Base-by-base conservation (phyloP, 2,113 vertebrate species). In the Toxotes chatareus region DNA sequence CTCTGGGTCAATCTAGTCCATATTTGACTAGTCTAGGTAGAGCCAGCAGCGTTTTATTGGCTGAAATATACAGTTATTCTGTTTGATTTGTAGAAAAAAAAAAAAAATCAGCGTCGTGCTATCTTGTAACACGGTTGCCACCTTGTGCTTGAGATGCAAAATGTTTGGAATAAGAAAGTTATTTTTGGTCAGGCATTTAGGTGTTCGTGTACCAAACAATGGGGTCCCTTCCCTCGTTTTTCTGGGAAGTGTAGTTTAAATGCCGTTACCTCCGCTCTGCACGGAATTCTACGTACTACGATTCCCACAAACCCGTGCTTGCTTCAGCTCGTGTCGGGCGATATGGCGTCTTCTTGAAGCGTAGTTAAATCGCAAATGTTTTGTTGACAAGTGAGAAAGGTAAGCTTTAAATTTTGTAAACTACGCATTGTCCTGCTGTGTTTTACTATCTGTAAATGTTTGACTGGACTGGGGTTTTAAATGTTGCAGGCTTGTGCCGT, bases 321-420 rank as follows among this genome's bases (percentile, higher is more conserved):
- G 12, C 42, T 14, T n/a, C 31, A 5, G 49, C 73, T 80, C 60
- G 80, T 75, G 55, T 66, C 1, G 42, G 51, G 61, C 38, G 76
- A 64, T 14, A 95, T 95, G 93, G 92, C 87, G 90, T 91, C 90
- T 79, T 70, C 69, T 88, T 94, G 74, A 94, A 94, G 87, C 94
- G 94, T 80, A 79, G 17, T 70, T 1, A 36, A 27, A 82, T 86
- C 91, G 89, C 68, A 89, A 56, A 19, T 55, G 49, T 84, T 85
- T 83, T 91, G 70, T 91, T 89, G 83, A 91, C 82, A 85, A 90
- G 46, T 61, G 1, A 51, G 44, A 23, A 82, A 72, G 87, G 91
- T 91, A 75, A 63, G 47, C 4, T 61, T n/a, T 69, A 27, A 73
- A 38, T 57, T 17, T 44, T 8, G 0, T 32, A 7, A 21, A 1